phyloP scores from a whole-genome alignment of 2,888 invertebrate species.

The Crepidodera aurea region DNA sequence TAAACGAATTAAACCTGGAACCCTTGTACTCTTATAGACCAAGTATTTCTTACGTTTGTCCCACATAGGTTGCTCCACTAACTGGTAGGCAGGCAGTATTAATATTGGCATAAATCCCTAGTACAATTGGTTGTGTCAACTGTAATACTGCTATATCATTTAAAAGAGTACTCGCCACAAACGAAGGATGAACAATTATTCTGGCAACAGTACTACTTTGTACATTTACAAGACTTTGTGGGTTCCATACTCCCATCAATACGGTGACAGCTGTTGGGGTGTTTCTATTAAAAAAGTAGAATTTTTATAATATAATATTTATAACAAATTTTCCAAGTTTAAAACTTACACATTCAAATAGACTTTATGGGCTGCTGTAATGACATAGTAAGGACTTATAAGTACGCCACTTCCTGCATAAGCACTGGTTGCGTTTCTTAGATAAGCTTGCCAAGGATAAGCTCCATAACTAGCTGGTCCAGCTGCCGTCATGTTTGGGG shows the following conservation, averaged over 20 bases:
- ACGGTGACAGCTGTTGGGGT: constrained; percentile 45
- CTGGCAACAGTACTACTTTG: constrained; percentile 39
- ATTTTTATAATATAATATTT: too few relatives aligned
- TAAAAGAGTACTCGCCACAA: constrained; percentile 73
- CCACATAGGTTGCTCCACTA: constrained; percentile 22
- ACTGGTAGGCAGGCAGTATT: constrained; percentile 32
- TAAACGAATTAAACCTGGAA: too few relatives aligned
- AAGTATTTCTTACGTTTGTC: constrained; percentile 27
- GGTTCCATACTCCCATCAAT: constrained; percentile 51
- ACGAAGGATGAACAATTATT: constrained; percentile 67
- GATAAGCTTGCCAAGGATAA: constrained; percentile 75
- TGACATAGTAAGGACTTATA: constrained; percentile 71
- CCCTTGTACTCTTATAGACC: too few relatives aligned
- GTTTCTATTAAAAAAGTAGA: too few relatives aligned
- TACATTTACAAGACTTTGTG: constrained; percentile 38
- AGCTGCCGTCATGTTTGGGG: constrained; percentile 55
- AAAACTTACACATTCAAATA: constrained; percentile 47
- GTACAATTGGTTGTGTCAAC: constrained; percentile 67
- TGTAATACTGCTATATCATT: constrained; percentile 84
- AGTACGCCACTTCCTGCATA: constrained; percentile 79
- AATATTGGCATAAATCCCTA: constrained; percentile 65
- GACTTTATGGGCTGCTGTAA: constrained; percentile 80
- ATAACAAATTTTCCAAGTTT: too few relatives aligned
- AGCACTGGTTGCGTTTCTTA: constrained; percentile 50
- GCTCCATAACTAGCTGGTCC: constrained; percentile 73